Percentiles rank a stretch among this genome's conserved stretches.
Conservation (phyloP, 2,888 invertebrate species). For the Chorisops tibialis region DNA sequence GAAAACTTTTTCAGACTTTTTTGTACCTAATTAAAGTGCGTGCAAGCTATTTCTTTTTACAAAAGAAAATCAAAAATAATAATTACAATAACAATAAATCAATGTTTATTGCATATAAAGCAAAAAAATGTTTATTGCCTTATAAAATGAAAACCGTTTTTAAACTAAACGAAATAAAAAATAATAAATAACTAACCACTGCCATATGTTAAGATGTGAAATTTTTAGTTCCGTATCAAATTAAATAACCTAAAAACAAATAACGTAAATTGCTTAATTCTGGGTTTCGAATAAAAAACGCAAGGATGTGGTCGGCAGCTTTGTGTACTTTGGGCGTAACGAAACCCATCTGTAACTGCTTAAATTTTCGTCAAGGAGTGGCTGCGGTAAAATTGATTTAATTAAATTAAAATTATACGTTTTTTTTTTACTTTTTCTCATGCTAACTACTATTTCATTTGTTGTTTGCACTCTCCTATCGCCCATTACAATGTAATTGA, state of each 20-base stretch:
- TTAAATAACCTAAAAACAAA: background rate
- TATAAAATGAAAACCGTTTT: background rate
- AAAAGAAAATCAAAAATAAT: slow-evolving; percentile 1
- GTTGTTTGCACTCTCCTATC: background rate
- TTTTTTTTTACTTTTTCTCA: background rate
- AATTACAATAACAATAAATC: background rate
- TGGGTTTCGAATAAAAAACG: slow-evolving; percentile 42
- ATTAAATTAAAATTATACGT: background rate
- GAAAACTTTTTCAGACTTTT: too few relatives aligned
- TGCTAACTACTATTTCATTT: background rate
- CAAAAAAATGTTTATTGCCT: background rate
- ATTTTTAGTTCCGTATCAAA: background rate
- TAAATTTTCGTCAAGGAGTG: slow-evolving; percentile 51
- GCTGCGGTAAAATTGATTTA: slow-evolving; percentile 22
- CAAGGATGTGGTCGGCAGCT: slow-evolving; percentile 52
- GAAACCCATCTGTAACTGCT: slow-evolving; percentile 52
- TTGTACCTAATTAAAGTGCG: too few relatives aligned
- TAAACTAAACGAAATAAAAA: background rate
- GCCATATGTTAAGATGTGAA: background rate
- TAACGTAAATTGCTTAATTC: slow-evolving; percentile 19
- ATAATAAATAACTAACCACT: slow-evolving; percentile 12
- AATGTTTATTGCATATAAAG: background rate
- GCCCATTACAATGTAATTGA: too few relatives aligned
- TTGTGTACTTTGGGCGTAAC: slow-evolving; percentile 53
- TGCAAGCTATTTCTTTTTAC: background rate